Evolutionary conservation across 37 sponge, comb jelly and placozoan species (phyloP).

Genomic region (Aplysina aerophoba): DNA sequence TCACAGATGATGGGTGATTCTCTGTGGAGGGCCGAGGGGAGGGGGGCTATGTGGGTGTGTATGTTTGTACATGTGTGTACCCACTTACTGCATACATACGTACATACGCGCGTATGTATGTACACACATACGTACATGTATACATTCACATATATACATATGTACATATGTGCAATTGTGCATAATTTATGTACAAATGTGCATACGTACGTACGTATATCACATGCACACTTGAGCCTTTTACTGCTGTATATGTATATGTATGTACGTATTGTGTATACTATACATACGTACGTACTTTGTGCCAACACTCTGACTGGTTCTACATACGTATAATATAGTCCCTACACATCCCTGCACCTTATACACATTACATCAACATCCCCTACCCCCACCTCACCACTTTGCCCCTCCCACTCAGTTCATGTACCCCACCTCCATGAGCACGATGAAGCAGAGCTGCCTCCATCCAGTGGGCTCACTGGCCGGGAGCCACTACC

Average conservation of each 20-base stretch:
- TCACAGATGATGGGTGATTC: neutral
- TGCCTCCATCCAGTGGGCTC: neutral
- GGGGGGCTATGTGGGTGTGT: neutral
- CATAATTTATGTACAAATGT: no score
- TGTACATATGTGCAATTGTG: constrained; percentile 13
- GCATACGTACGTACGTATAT: neutral
- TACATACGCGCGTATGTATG: neutral
- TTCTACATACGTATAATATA: no score
- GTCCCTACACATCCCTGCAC: no score
- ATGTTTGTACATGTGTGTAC: neutral
- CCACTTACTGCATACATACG: no score
- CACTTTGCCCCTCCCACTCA: neutral
- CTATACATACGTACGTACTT: constrained; percentile 4
- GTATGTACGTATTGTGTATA: no score
- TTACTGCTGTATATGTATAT: neutral
- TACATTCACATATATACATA: neutral
- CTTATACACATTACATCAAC: no score
- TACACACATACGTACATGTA: neutral
- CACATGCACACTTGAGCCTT: no score
- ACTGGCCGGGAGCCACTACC: constrained; percentile 55
- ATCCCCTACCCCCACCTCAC: no score
- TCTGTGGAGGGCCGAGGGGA: neutral
- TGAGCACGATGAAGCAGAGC: constrained; percentile 66
- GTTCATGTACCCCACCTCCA: constrained; percentile 59
- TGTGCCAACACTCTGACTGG: no score